Percentiles rank a stretch among this genome's conserved stretches.
phyloP scores from a whole-genome alignment of 2,797 vertebrate genomes.

The Rhynchotus rufescens region DNA sequence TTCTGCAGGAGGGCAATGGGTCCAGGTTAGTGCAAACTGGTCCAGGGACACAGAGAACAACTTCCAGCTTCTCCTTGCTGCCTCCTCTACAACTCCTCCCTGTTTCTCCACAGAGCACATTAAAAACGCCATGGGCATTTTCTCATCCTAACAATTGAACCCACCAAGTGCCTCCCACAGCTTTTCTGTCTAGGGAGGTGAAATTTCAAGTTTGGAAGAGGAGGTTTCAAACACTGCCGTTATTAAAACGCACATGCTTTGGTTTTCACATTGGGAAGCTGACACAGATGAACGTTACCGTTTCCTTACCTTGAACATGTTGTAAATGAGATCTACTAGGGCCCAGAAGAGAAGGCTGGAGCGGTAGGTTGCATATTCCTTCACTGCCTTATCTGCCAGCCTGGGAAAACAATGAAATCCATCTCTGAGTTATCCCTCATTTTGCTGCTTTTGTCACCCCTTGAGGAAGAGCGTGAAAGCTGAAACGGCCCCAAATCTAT shows the following conservation, averaged over 20 bases:
- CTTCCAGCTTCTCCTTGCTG: neutral
- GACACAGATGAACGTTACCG: rapidly evolving
- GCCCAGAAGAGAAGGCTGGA: slow-evolving; percentile 98
- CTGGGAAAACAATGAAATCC: slow-evolving; percentile 69
- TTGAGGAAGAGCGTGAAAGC: neutral
- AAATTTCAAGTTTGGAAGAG: neutral
- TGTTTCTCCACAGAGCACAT: neutral
- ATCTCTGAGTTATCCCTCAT: neutral
- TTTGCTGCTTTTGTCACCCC: neutral
- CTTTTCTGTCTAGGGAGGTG: neutral
- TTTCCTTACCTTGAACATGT: slow-evolving; percentile 93
- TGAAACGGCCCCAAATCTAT: neutral
- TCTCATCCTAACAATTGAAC: neutral
- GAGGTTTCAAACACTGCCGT: neutral
- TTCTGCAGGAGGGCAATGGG: slow-evolving; percentile 77
- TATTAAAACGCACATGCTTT: rapidly evolving
- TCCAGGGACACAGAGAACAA: neutral
- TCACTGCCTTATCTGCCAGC: slow-evolving; percentile 92
- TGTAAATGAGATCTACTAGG: slow-evolving; percentile 97
- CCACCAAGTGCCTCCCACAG: neutral
- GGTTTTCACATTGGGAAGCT: neutral
- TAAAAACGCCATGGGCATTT: neutral
- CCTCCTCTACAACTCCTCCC: rapidly evolving
- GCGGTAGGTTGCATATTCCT: slow-evolving; percentile 94
- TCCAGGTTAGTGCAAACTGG: neutral